A percentile compares a stretch with the other conserved stretches of the same genome.
These are phyloP conservation scores for Scaptomyza cyrtandrae DNA, from an alignment of 2,888 invertebrate species.

Conservation along the genomic window DNA sequence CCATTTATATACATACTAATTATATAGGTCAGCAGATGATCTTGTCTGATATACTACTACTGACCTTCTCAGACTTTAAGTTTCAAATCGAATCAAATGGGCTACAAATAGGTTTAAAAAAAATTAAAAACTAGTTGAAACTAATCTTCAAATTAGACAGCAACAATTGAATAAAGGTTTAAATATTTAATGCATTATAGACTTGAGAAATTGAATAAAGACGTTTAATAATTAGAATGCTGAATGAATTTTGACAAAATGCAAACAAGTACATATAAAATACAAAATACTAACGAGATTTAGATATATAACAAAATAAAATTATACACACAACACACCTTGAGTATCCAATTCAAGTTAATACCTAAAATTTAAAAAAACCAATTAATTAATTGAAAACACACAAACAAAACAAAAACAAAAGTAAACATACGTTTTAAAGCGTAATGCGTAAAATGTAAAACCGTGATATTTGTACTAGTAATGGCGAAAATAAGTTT, in stretches of 20 bases:
- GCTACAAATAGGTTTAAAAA: conserved; percentile 36
- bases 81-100: conserved; percentile 24
- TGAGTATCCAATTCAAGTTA: conserved; percentile 34
- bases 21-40: conserved; percentile 4
- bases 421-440: conserved; percentile 48
- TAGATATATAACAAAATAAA: conserved; percentile 20
- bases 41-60: conserved; percentile 1
- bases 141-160: conserved; percentile 33
- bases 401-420: conserved; percentile 41
- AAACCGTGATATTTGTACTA: conserved; percentile 83
- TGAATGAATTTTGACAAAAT: conserved; percentile 36
- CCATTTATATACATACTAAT: conserved; percentile 46
- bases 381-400: not conserved
- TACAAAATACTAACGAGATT: conserved; percentile 25
- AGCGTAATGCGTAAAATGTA: conserved; percentile 60
- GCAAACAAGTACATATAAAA: conserved; percentile 25
- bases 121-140: conserved; percentile 24
- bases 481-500: conserved; percentile 68
- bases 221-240: conserved; percentile 43
- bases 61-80: conserved; percentile 25
- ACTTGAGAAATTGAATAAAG: conserved; percentile 37
- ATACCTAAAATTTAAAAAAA: conserved; percentile 44
- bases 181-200: conserved; percentile 40
- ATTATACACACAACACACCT: conserved; percentile 46
- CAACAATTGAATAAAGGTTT: conserved; percentile 31